Percentiles rank a stretch among this genome's conserved stretches.
Conservation (phyloP, 2,797 vertebrate genomes). For the Phylloscopus collybita region DNA sequence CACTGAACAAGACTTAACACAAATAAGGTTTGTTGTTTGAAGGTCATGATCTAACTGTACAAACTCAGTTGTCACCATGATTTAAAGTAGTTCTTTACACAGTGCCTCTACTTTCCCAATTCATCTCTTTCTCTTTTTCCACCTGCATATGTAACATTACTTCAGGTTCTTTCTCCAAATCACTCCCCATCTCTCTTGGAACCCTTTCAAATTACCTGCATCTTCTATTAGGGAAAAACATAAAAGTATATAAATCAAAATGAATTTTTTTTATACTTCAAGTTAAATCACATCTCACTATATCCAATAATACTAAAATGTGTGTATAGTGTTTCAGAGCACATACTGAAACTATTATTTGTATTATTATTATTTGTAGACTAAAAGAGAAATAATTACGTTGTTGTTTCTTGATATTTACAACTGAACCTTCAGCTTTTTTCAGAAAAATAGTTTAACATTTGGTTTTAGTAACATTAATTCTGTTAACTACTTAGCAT, state of each 20-base stretch:
- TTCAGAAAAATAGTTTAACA: not conserved
- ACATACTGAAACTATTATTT: not conserved
- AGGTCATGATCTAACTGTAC: not conserved
- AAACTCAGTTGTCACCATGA: not conserved
- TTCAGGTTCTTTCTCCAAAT: not conserved
- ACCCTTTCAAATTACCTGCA: not conserved
- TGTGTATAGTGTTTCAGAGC: not conserved
- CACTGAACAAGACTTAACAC: not conserved
- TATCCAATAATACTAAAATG: not conserved
- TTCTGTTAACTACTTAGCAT: not conserved
- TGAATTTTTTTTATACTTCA: not conserved
- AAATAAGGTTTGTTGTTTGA: not conserved
- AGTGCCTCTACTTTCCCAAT: not conserved
- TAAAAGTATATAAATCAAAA: not conserved
- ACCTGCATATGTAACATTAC: not conserved
- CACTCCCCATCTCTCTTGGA: not conserved
- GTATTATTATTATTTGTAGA: not conserved
- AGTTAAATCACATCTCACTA: not conserved
- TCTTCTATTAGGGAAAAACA: not conserved
- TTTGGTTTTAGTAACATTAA: not conserved
- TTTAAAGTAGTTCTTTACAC: not conserved
- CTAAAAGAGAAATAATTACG: not conserved
- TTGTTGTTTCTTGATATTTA: not conserved
- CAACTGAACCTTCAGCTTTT: not conserved
- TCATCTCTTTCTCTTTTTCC: not conserved